Evolutionary conservation across 2,113 vertebrate genomes (phyloP), one percentile per base, ranked within the genome.

Genomic region (Malurus elegans): DNA sequence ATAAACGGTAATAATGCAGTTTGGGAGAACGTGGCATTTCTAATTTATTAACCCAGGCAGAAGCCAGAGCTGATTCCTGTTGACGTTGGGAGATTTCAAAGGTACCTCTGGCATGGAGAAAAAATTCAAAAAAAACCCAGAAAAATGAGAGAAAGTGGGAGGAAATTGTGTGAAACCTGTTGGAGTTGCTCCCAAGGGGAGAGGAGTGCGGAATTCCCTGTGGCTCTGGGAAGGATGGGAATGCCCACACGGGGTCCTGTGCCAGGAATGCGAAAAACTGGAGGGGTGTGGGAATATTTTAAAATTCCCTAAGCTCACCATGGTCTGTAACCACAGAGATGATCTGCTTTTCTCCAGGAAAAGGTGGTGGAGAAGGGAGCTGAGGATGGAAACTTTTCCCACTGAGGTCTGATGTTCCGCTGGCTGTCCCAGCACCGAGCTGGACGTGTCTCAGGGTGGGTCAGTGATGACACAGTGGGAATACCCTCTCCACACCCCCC

Each of bases 1-100:
- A 99, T 99, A 99, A 99, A 99, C 98, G 98, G 98, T 99, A 99
- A 99, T 99, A 98, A 98, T 98, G 98, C 98, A 98, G 98, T 99
- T 98, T 98, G 98, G 98, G 98, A 97, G 98, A 97, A 97, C 91
- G 98, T 98, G 98, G 98, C 98, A 98, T 98, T 98, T 98, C 97
- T 98, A 98, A 99, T 99, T 99, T 98, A 99, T 99, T 98, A 98
- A 97, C 95, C 45, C 83, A 95, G 97, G 97, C 96, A 92, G 93
- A 90, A 96, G 96, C 97, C 96, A 66, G 97, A 97, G 97, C 97
- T 98, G 98, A 99, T 98, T 98, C 95, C 96, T 92, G 97, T 97
- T 98, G 98, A 98, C 92, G 92, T 82, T 93, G 97, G 95, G 98
- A 98, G 96, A 94, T 76, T 95, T 97, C 92, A 95, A 94, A 98